phyloP scores from a whole-genome alignment of 2,113 vertebrate species.

The Fulica atra region DNA sequence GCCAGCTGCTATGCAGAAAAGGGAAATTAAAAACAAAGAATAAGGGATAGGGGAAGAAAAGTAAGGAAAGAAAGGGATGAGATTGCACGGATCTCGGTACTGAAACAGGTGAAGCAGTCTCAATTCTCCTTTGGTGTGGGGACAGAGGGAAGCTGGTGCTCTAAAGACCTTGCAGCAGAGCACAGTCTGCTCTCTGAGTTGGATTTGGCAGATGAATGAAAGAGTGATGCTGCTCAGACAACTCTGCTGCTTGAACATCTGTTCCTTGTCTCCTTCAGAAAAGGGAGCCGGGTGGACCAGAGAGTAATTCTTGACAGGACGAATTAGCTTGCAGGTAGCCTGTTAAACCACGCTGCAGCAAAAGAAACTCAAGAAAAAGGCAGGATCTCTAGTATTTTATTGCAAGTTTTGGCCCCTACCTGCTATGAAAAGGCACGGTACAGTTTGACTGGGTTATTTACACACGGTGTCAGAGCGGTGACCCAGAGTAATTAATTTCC shows the following conservation, averaged over 20 bases:
- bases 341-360: accelerated
- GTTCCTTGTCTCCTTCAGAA: neutral
- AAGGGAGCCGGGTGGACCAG: neutral
- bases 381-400: neutral
- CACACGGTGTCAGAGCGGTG: neutral
- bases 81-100: neutral
- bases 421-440: neutral
- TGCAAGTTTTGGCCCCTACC: neutral
- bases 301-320: neutral
- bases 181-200: neutral
- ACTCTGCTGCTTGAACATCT: slow-evolving; percentile 1
- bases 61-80: neutral
- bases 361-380: neutral
- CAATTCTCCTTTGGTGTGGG: neutral
- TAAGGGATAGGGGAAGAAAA: accelerated
- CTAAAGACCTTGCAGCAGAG: neutral
- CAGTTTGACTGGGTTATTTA: neutral
- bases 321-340: neutral
- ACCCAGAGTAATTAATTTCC: neutral
- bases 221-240: neutral
- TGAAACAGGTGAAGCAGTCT: neutral
- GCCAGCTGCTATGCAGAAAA: neutral
- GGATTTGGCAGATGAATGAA: neutral
- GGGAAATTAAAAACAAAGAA: neutral
- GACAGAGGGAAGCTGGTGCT: neutral